Base-by-base conservation (phyloP, 2,797 vertebrate genomes). In the Furcifer pardalis region DNA sequence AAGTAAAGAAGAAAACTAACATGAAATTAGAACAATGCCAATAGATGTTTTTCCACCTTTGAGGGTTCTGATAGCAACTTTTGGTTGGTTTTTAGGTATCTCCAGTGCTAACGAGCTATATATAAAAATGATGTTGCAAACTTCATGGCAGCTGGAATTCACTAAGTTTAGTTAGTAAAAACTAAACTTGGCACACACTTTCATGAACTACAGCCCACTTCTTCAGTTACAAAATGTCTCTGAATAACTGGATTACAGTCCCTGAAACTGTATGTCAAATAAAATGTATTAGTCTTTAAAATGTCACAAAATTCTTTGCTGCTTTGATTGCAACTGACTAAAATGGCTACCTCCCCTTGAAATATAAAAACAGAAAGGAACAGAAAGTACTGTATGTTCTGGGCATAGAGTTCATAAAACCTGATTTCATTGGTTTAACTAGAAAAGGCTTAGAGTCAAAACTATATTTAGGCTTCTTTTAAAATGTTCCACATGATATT, bases 401-500 rank as follows among this genome's bases (percentile, higher is more conserved):
- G 42, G 59, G 15, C 25, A 63, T 7, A n/a, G 35, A 30, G 32
- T 79, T n/a, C 7, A 42, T 65, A 56, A 60, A 52, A 56, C 7
- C 8, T 23, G 42, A 32, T 60, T 78, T 74, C 21, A 63, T 35
- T 44, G 23, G 40, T 49, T 42, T n/a, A 52, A 85, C 74, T 21
- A 77, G 81, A 78, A 79, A 82, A 6, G 65, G 27, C 56, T 76
- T 52, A 52, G 12, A 37, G 62, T 9, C 46, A 75, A 68, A 84
- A 7, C 30, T 77, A 25, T 82, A 23, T 3, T 52, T 7, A 1
- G 69, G 1, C 75, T 7, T 2, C 9, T 86, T 88, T 86, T 80
- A 19, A 68, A 5, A 56, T 23, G 21, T 73, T 63, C 81, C 86
- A 88, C 52, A 84, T 37, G 56, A 12, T 84, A 49, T 89, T 85